Evolutionary conservation across 2,797 vertebrate genomes (phyloP).

Genomic region (Danio albolineatus): DNA sequence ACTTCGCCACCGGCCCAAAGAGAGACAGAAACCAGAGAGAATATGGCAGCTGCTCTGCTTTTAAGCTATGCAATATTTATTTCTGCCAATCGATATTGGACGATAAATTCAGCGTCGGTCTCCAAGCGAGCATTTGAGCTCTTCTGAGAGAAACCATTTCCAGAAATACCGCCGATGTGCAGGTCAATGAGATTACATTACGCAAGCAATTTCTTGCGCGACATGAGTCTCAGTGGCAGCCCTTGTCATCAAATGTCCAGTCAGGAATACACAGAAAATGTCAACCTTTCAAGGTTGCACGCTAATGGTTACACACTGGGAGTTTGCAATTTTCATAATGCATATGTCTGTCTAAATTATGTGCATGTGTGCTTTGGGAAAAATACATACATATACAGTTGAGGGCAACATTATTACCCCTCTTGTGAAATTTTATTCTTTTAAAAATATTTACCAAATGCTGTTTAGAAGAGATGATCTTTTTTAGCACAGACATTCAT

Average conservation of each 20-base stretch:
- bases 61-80: slow-evolving; percentile 57
- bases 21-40: slow-evolving; percentile 28
- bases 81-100: slow-evolving; percentile 46
- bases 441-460: too few species aligned
- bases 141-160: slow-evolving; percentile 50
- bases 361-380: not conserved
- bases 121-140: slow-evolving; percentile 32
- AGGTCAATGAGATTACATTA: slow-evolving; percentile 53
- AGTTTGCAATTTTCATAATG: not conserved
- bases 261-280: not conserved
- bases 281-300: slow-evolving; percentile 17
- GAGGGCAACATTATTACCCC: too few species aligned
- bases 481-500: too few species aligned
- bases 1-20: slow-evolving; percentile 7
- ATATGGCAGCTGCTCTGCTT: slow-evolving; percentile 28
- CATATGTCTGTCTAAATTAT: not conserved
- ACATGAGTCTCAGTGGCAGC: slow-evolving; percentile 18
- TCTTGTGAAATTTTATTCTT: too few species aligned
- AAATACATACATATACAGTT: too few species aligned
- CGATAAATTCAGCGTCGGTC: slow-evolving; percentile 47
- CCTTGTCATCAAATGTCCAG: slow-evolving; percentile 32
- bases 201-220: slow-evolving; percentile 26
- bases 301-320: not conserved
- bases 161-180: slow-evolving; percentile 42
- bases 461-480: too few species aligned